Evolutionary conservation across 35 echinoderm and acorn worm genomes (phyloP), one percentile per base, ranked within the genome.

Genomic region (Amphiura filiformis): DNA sequence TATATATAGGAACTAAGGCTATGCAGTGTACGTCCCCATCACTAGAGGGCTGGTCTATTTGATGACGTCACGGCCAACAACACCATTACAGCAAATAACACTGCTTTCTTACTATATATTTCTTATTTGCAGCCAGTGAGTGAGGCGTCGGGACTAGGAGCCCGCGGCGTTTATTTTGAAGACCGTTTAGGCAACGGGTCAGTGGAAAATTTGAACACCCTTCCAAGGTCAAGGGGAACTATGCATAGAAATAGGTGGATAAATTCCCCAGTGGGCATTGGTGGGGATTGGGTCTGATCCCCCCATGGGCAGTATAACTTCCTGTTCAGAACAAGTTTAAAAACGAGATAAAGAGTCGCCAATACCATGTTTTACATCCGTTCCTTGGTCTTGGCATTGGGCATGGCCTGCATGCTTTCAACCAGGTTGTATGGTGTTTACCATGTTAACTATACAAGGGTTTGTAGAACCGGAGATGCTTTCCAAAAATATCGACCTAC

Each of bases 241-340:
- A 3, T 52, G 61, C 26, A 26, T 70, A 70, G 61, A 70, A 70
- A 15, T 70, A 70, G 17, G 61, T 70, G 61, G 61, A 70, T 20
- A 11, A 20, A 52, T 52, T 20, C 44, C 44, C 44, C 44, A 11
- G 44, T n/a, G n/a, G n/a, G n/a, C n/a, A n/a, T n/a, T n/a, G n/a
- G n/a, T n/a, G n/a, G n/a, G n/a, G n/a, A n/a, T n/a, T n/a, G n/a
- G n/a, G n/a, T n/a, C 41, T 47, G 41, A 47, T 47, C 41, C 17
- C 41, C 41, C 41, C 41, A 47, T 47, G 26, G 17, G 15, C 15
- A 70, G 61, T 13, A 26, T 70, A 13, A 70, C 61, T 70, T 70
- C 61, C 61, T 70, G 61, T 70, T n/a, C n/a, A 70, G 61, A 70
- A 70, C 61, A 70, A 70, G 61, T 70, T 70, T 18, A 23, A 70